These are phyloP conservation scores for Sinopyrophorus schimmeli DNA, from an alignment of 2,888 invertebrate species.

Conservation along the genomic window DNA sequence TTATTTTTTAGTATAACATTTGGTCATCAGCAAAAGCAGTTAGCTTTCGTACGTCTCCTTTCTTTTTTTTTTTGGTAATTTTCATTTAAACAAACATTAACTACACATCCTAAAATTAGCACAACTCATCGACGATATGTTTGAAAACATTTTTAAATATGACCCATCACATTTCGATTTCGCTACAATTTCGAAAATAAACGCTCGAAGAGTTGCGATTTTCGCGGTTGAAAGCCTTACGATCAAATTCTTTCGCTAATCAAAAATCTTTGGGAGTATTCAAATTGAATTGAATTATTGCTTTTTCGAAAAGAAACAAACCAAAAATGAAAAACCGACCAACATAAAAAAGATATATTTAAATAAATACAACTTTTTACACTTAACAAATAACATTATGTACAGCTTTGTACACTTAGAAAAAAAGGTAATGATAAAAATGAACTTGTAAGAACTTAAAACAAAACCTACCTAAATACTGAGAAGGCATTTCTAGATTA, in stretches of 20 bases:
- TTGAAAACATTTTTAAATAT: too few relatives aligned
- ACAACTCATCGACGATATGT: conserved; percentile 7
- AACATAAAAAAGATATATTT: conserved; percentile 31
- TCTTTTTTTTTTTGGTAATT: too few relatives aligned
- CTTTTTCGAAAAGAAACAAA: background rate
- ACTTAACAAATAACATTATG: conserved; percentile 27
- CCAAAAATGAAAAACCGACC: background rate
- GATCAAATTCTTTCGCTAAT: too few relatives aligned
- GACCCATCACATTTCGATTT: too few relatives aligned
- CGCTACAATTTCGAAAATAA: too few relatives aligned
- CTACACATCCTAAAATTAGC: conserved; percentile 8
- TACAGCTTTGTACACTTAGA: conserved; percentile 30
- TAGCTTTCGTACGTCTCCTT: conserved; percentile 5
- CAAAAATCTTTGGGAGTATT: too few relatives aligned
- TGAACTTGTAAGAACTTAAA: conserved; percentile 12
- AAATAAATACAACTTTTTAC: conserved; percentile 30
- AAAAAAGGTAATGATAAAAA: conserved; percentile 13
- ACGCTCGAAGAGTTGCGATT: too few relatives aligned
- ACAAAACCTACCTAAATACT: conserved; percentile 33
- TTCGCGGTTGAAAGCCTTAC: too few relatives aligned
- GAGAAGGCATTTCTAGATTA: conserved; percentile 35
- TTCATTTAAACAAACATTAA: background rate
- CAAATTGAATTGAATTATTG: background rate
- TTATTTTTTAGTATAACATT: conserved; percentile 16
- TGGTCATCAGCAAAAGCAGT: conserved; percentile 25